phyloP scores from a whole-genome alignment of 2,888 invertebrate genomes.

The Schizotus pectinicornis region DNA sequence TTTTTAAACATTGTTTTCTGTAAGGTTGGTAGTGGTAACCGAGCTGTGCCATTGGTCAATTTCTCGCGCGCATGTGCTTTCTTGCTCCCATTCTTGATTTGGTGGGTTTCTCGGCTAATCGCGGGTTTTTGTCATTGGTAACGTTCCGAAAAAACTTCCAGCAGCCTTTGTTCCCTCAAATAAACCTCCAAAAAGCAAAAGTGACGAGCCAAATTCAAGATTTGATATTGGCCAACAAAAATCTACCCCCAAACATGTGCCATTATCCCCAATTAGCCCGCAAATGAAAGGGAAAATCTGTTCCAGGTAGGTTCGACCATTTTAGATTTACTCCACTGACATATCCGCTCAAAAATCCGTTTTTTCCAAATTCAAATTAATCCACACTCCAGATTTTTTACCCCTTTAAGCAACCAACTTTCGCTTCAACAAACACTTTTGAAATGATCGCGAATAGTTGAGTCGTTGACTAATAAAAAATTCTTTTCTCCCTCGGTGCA shows the following conservation, averaged over 20 bases:
- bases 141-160: slow-evolving; percentile 18
- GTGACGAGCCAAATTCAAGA: neutral
- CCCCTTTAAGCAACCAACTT: neutral
- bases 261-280: slow-evolving; percentile 12
- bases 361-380: slow-evolving; percentile 5
- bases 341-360: slow-evolving; percentile 16
- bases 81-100: slow-evolving; percentile 13
- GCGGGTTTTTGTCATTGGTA: slow-evolving; percentile 12
- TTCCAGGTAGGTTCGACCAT: slow-evolving; percentile 27
- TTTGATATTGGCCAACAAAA: neutral
- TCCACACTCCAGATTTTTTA: neutral
- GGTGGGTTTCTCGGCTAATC: slow-evolving; percentile 13
- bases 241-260: slow-evolving; percentile 9
- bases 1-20: no score
- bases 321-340: slow-evolving; percentile 25
- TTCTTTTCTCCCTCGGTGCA: slow-evolving; percentile 6
- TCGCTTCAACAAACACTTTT: slow-evolving; percentile 2
- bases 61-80: slow-evolving; percentile 12
- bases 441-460: neutral
- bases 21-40: no score
- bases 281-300: slow-evolving; percentile 30
- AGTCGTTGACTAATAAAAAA: slow-evolving; percentile 3
- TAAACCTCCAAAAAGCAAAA: neutral
- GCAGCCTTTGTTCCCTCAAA: slow-evolving; percentile 18
- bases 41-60: neutral